Evolutionary conservation across 2,113 vertebrate genomes (phyloP), one percentile per base, ranked within the genome.

Genomic region (Halcyon malimbica): DNA sequence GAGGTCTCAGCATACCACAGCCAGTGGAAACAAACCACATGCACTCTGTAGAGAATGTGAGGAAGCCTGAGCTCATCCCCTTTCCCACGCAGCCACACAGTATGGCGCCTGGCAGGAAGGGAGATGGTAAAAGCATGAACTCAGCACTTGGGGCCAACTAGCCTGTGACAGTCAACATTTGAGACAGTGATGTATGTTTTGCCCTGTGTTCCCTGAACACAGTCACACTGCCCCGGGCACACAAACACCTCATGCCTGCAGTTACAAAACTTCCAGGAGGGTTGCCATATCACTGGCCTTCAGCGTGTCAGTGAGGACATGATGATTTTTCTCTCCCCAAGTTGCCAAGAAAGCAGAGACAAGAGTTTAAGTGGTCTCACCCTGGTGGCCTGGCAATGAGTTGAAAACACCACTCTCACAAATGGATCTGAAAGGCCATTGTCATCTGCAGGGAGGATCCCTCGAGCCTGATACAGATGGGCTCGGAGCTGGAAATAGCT

Each of bases 401-500:
- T 99, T 12, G 99, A 99, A 97, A 99, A 99, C 63, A 99, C 94
- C 35, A 99, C 99, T 89, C 95, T 98, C 9, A 97, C 98, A 67
- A 99, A 99, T 11, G 99, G 99, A 96, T 99, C 98, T 2, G 99
- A 99, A 83, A 99, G 98, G 67, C 99, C 99, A 18, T 99, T 98
- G 76, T 99, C 98, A 83, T 99, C 99, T 9, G 99, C 99, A 41
- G 99, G 98, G 73, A 99, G 94, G 83, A 99, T 97, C 19, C 99
- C 98, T 62, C 98, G 98, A 11, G 99, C 99, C 97, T 99, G 99
- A 96, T 99, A 99, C 62, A 99, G 56, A 92, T 99, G 99, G 81
- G 99, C 99, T 81, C 98, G 97, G 21, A 99, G 98, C 98, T 99
- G 99, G 98, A 99, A 99, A 95, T 99, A 99, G 67, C 98, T 98